Evolutionary conservation across 2,888 invertebrate genomes (phyloP).

Genomic region (Peribatodes rhomboidaria): DNA sequence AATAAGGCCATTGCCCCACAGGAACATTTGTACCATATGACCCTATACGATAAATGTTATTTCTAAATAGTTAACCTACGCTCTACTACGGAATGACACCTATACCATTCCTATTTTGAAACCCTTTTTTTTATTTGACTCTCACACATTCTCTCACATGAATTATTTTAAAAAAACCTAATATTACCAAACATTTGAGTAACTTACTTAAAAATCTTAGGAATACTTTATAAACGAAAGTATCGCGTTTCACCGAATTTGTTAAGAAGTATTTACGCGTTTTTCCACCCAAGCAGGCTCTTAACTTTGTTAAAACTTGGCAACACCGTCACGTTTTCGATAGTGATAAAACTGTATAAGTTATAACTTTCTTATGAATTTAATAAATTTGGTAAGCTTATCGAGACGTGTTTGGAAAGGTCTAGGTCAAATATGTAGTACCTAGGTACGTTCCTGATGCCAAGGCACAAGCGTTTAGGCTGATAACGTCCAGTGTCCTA

Average conservation of each 20-base stretch:
- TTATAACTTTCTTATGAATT: slow-evolving; percentile 43
- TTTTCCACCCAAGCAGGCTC: slow-evolving; percentile 1
- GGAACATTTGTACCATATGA: too few species aligned
- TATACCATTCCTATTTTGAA: too few species aligned
- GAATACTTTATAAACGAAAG: neutral
- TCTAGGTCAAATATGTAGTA: neutral
- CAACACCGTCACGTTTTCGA: slow-evolving; percentile 31
- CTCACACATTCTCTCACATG: too few species aligned
- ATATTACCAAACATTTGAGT: neutral
- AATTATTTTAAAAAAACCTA: too few species aligned
- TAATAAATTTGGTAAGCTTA: slow-evolving; percentile 32
- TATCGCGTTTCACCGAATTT: neutral
- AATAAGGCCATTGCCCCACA: too few species aligned
- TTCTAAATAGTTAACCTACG: too few species aligned
- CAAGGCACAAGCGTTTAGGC: too few species aligned
- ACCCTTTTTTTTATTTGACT: too few species aligned
- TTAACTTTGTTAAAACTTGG: slow-evolving; percentile 21
- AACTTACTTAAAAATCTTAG: neutral
- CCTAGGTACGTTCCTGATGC: neutral
- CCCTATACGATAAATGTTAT: too few species aligned
- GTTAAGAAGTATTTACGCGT: slow-evolving; percentile 4
- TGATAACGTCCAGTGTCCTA: too few species aligned
- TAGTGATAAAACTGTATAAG: slow-evolving; percentile 38
- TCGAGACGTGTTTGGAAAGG: slow-evolving; percentile 13
- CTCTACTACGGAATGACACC: too few species aligned